Conservation (phyloP, 92 coral and sea anemone species). For the Porites lobata region DNA sequence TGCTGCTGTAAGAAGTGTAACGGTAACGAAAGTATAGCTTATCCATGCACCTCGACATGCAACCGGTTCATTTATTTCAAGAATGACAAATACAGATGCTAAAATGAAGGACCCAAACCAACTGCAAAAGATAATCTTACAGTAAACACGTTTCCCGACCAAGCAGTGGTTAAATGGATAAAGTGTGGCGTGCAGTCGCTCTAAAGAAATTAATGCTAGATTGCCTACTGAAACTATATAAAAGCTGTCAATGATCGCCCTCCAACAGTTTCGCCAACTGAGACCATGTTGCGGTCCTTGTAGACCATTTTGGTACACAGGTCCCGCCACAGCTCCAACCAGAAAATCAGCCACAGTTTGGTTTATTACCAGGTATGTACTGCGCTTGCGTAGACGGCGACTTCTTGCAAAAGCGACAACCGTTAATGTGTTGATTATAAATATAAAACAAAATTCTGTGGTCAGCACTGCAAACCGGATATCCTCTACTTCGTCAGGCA, state of each 20-base stretch:
- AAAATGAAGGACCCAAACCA: too few species aligned
- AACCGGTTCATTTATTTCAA: background rate
- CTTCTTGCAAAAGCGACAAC: background rate
- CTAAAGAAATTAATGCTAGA: too few species aligned
- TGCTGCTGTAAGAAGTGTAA: too few species aligned
- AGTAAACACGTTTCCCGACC: too few species aligned
- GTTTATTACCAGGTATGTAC: background rate
- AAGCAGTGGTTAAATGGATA: too few species aligned
- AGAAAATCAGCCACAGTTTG: background rate
- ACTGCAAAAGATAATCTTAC: too few species aligned
- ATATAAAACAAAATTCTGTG: background rate
- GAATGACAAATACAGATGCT: conserved; percentile 28
- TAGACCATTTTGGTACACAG: too few species aligned
- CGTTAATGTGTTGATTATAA: background rate
- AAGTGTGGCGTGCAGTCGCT: too few species aligned
- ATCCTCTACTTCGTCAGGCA: too few species aligned
- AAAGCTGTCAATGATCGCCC: conserved; percentile 34
- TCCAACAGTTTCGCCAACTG: conserved; percentile 19
- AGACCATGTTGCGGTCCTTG: too few species aligned
- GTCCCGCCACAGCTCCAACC: background rate
- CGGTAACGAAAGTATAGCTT: too few species aligned
- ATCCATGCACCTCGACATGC: background rate
- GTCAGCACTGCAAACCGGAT: background rate
- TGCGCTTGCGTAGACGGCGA: background rate
- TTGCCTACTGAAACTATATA: too few species aligned